A percentile compares a stretch with the other conserved stretches of the same genome.
Conservation (phyloP, 2,888 invertebrate genomes). For the Callinectes sapidus region DNA sequence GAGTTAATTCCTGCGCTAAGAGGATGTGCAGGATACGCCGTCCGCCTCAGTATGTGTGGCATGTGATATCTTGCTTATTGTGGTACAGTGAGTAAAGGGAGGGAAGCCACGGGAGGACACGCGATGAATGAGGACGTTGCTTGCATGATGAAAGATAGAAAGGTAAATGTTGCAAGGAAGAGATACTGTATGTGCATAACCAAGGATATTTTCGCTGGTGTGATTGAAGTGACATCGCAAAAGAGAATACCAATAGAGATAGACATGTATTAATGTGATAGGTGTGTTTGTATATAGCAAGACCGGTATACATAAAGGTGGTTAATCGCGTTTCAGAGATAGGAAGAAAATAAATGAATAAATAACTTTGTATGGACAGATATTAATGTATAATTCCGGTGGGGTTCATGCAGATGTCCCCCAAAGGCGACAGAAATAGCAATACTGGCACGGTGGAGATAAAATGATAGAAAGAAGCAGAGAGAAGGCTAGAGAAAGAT, state of each 20-base stretch:
- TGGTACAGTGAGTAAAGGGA: neutral
- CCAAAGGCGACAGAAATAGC: neutral
- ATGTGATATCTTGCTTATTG: neutral
- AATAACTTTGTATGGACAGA: slow-evolving; percentile 12
- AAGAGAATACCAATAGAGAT: neutral
- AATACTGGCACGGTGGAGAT: neutral
- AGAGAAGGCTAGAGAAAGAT: neutral
- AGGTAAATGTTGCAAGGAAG: neutral
- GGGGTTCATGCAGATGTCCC: neutral
- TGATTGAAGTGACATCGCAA: neutral
- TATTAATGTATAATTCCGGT: neutral
- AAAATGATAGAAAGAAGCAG: neutral
- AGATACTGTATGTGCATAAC: neutral
- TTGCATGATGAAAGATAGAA: neutral
- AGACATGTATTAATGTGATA: neutral
- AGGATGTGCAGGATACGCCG: neutral
- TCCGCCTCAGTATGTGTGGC: neutral
- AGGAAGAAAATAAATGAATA: too few species aligned
- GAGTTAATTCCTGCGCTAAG: neutral
- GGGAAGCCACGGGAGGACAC: neutral
- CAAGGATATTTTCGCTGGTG: neutral
- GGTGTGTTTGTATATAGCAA: neutral
- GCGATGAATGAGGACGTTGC: neutral
- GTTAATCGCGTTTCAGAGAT: neutral
- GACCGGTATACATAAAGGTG: neutral